A percentile compares a stretch with the other conserved stretches of the same genome.
phyloP scores from a whole-genome alignment of 2,113 vertebrate genomes.

The Odobenus rosmarus region DNA sequence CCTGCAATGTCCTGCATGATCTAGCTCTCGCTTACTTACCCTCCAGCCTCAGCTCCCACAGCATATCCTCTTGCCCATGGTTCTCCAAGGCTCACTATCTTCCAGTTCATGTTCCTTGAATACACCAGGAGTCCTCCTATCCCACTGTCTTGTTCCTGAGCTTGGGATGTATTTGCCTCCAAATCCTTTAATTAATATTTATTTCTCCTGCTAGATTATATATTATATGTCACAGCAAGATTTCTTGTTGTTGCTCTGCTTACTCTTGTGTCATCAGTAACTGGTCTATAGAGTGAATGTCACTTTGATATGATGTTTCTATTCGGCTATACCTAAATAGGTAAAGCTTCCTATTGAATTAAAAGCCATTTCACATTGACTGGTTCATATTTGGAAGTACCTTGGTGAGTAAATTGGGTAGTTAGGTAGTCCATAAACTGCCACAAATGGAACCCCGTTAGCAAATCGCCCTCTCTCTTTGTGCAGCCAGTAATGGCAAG shows the following conservation, averaged over 20 bases:
- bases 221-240: neutral
- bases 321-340: neutral
- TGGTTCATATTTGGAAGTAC: constrained; percentile 15
- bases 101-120: neutral
- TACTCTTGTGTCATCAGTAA: neutral
- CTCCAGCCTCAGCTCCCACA: neutral
- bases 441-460: neutral
- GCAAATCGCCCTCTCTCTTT: constrained; percentile 13
- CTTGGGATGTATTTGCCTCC: neutral
- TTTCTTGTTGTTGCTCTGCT: neutral
- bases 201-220: neutral
- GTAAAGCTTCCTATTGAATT: constrained; percentile 10
- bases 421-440: neutral
- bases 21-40: neutral
- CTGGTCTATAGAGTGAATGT: neutral
- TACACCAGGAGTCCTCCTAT: neutral
- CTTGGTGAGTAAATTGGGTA: neutral
- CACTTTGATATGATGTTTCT: neutral
- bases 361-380: neutral
- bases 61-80: neutral
- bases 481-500: neutral
- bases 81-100: neutral
- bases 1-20: too few relatives aligned
- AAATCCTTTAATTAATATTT: neutral
- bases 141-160: neutral